Conservation (phyloP, 2,113 vertebrate species). For the Heptranchias perlo region DNA sequence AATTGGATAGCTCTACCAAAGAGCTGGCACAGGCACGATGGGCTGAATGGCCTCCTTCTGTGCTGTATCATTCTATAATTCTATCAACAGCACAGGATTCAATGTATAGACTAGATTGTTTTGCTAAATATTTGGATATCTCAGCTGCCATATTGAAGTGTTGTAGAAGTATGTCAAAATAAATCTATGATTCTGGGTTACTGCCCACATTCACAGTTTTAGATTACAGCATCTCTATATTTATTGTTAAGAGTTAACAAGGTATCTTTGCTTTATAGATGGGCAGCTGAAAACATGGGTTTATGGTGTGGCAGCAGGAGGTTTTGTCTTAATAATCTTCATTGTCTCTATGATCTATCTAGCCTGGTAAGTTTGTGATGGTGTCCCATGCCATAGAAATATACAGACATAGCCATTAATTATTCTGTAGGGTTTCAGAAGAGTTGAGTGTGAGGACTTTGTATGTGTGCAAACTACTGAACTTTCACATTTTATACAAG, state of each 20-base stretch:
- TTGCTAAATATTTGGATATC: not conserved
- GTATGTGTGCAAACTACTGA: not conserved
- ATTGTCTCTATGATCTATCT: constrained; percentile 98
- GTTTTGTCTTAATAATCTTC: constrained; percentile 94
- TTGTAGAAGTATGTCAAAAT: not conserved
- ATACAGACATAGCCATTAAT: not conserved
- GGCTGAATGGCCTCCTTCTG: too few species aligned
- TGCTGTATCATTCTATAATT: too few species aligned
- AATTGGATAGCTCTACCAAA: too few species aligned
- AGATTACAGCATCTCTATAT: constrained; percentile 51
- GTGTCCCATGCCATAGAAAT: not conserved
- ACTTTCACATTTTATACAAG: not conserved
- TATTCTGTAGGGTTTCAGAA: too few species aligned
- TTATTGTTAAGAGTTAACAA: constrained; percentile 35
- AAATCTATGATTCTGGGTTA: not conserved
- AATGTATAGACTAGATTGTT: not conserved
- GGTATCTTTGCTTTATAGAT: constrained; percentile 68
- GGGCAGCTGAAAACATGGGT: constrained; percentile 98
- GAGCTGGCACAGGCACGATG: too few species aligned
- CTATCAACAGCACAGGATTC: not conserved
- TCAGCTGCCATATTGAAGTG: not conserved
- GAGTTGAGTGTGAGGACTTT: not conserved
- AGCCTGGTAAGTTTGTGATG: constrained; percentile 86
- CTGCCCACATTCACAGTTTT: constrained; percentile 48
- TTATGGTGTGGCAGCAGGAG: constrained; percentile 91